These are phyloP conservation scores for Lycorma delicatula DNA, from an alignment of 1,140 invertebrate species.

Conservation along the genomic window DNA sequence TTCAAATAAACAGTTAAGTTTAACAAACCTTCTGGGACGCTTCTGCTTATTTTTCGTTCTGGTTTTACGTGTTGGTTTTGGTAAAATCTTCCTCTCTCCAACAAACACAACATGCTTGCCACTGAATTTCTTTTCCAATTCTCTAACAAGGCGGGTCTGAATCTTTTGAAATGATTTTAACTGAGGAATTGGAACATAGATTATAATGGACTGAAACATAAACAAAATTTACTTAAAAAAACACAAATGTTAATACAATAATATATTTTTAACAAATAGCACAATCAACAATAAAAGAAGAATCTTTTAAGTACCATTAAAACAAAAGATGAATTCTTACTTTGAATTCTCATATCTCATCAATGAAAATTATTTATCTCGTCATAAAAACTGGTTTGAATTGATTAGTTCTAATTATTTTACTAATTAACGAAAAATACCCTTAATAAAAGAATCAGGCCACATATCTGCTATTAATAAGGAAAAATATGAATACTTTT, in stretches of 20 bases:
- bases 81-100: conserved; percentile 94
- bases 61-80: conserved; percentile 94
- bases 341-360: too few species aligned
- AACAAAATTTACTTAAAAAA: conserved; percentile 17
- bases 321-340: neutral
- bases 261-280: too few species aligned
- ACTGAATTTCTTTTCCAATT: conserved; percentile 99
- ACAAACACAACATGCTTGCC: conserved; percentile 98
- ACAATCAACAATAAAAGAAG: neutral
- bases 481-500: too few species aligned
- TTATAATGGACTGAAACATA: conserved; percentile 82
- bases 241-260: too few species aligned
- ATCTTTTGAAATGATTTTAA: conserved; percentile 96
- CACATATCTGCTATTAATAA: too few species aligned
- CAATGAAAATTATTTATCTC: too few species aligned
- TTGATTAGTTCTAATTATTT: too few species aligned
- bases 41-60: conserved; percentile 95
- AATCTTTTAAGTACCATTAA: neutral
- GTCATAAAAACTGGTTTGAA: too few species aligned
- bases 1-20: too few species aligned
- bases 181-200: conserved; percentile 98
- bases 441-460: too few species aligned
- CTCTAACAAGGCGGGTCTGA: conserved; percentile 89
- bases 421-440: too few species aligned
- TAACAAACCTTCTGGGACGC: conserved; percentile 81